Base-by-base conservation (phyloP, 2,888 invertebrate species). In the Meghimatium bilineatum region DNA sequence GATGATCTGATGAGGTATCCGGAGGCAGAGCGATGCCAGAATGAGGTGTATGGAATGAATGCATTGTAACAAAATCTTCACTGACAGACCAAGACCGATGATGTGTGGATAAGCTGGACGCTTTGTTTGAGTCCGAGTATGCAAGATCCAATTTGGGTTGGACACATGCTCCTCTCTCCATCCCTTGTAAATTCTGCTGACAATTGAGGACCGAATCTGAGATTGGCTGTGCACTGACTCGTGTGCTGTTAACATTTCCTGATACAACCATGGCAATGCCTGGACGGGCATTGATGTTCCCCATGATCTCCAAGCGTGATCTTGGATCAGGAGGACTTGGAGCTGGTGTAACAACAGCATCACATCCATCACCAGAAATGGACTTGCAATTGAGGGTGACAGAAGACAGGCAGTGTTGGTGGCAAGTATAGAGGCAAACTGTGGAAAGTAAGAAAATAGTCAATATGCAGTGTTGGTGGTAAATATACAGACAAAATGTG, bases 381-480 rank as follows among this genome's bases (percentile, higher is more conserved):
- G 89, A 88, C 69, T 92, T 92, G 88, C 94, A 94, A 88, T 94
- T 94, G 52, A 94, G 91, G 26, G 93, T 93, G 76, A 94, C 94
- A 80, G 93, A 89, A 34, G 91, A 91, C 26, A 92, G 92, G 88
- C 95, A 95, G 85, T 93, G 92, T 86, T 94, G 93, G 87, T 95
- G 95, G 87, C 95, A 95, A 29, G 94, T 94, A 90, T 94, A 95
- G 87, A 94, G 93, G 88, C 95, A 95, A 88, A 94, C 94, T 94
- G 91, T 5, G 14, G 75, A 75, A 32, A 32, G 52, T 49, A 52
- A 26, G 20, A 75, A 44, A 44, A 44, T n/a, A n/a, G n/a, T n/a
- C n/a, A n/a, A n/a, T n/a, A n/a, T n/a, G n/a, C n/a, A n/a, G n/a
- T n/a, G n/a, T n/a, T n/a, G n/a, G n/a, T n/a, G n/a, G n/a, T n/a